Evolutionary conservation across 2,888 invertebrate species (phyloP), one percentile per base, ranked within the genome.

Genomic region (Cactoblastis cactorum): DNA sequence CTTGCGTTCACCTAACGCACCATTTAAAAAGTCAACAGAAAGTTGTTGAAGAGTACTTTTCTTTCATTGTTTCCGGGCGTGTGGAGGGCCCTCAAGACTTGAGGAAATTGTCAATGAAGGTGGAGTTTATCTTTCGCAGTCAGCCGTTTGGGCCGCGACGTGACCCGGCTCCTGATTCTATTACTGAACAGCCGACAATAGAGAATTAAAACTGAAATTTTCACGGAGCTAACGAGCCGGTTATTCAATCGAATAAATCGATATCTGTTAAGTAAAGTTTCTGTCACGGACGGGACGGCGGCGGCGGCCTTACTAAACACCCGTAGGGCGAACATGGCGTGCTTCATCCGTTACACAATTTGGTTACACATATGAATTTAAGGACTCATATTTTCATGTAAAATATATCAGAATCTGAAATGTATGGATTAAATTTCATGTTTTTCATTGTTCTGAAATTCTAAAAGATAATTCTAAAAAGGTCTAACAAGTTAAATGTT

Each of bases 71-170:
- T 80, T 81, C 78, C 77, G 71, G 68, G 73, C 74, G 71, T 72
- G 67, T 69, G 66, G 72, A 79, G 78, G 74, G 71, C 77, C 74
- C 82, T 81, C 76, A 70, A 77, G 76, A 73, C 80, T 79, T 67
- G 64, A 80, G 86, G 80, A 86, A 85, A 86, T 86, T 85, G 85
- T 81, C 84, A 85, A 86, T 86, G 85, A 83, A 83, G 83, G 84
- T 84, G 81, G 83, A 83, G 81, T 86, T 86, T 85, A 86, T 85
- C 83, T 84, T 84, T 72, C 70, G 70, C 73, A 73, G 83, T 81
- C 85, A 83, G 83, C 82, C 82, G 77, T 80, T 81, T 78, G 80
- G 79, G 80, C 77, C 72, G 69, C 67, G 74, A 84, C 85, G 85
- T 86, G 85, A 85, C 80, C 76, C 73, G 83, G 76, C 78, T 79